Evolutionary conservation across 2,113 vertebrate species (phyloP).

Genomic region (Lepidothrix coronata): DNA sequence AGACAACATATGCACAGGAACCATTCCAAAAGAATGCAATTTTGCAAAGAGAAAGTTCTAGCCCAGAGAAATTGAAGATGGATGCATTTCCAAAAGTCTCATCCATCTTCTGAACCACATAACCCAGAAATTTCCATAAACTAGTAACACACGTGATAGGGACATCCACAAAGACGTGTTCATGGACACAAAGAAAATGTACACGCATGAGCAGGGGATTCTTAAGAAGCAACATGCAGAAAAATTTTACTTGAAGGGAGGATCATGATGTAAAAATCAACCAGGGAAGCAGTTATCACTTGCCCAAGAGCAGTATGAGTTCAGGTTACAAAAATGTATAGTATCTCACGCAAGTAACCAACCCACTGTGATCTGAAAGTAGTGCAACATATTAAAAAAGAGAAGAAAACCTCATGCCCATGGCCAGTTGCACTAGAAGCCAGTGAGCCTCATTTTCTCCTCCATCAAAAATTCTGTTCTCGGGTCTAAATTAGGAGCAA

Average conservation of each 20-base stretch:
- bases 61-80: not conserved
- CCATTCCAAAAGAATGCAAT: not conserved
- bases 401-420: not conserved
- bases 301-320: not conserved
- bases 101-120: not conserved
- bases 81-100: not conserved
- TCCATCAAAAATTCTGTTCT: not conserved
- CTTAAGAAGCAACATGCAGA: not conserved
- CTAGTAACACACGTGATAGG: not conserved
- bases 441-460: not conserved
- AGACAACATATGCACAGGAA: slow-evolving; percentile 32
- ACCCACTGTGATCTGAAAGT: not conserved
- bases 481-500: not conserved
- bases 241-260: not conserved
- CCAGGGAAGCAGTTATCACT: not conserved
- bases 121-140: not conserved
- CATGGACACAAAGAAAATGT: not conserved
- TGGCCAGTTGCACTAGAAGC: not conserved
- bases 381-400: not conserved
- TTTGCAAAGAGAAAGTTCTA: not conserved
- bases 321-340: not conserved
- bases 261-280: not conserved
- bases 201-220: not conserved
- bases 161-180: not conserved
- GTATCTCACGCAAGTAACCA: not conserved